Percentiles rank a stretch among this genome's conserved stretches.
These are phyloP conservation scores for Aplysina aerophoba DNA, from an alignment of 37 sponge, comb jelly and placozoan species.

Conservation along the genomic window DNA sequence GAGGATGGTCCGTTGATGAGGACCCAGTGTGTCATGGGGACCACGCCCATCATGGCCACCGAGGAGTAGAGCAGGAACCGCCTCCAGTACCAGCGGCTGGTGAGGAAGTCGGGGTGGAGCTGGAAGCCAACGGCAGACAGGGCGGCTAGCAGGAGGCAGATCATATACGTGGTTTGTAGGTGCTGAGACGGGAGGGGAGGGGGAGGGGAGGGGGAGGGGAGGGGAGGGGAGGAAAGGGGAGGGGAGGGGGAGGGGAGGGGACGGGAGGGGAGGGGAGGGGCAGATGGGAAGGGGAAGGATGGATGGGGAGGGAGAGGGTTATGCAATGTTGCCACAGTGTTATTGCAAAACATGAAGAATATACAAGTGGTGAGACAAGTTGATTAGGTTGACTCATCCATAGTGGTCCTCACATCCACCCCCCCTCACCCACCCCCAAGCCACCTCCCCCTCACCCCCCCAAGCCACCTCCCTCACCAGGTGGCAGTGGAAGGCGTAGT, in stretches of 20 bases:
- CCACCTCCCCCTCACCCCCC: too few species aligned
- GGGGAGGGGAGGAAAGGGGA: background rate
- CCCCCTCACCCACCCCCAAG: background rate
- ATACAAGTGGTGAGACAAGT: too few species aligned
- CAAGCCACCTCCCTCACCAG: constrained; percentile 38
- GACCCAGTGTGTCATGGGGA: constrained; percentile 85
- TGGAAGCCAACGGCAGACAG: constrained; percentile 12
- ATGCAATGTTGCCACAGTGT: too few species aligned
- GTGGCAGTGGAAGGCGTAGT: constrained; percentile 90
- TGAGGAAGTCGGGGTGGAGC: constrained; percentile 77
- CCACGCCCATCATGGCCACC: constrained; percentile 68
- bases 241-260: background rate
- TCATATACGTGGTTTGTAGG: constrained; percentile 69
- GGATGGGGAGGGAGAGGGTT: too few species aligned
- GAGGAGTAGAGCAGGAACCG: constrained; percentile 75
- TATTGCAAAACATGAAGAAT: too few species aligned
- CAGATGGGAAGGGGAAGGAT: too few species aligned
- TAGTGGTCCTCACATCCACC: too few species aligned
- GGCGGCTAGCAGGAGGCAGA: constrained; percentile 35
- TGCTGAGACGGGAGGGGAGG: too few species aligned
- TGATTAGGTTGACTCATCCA: too few species aligned
- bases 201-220: background rate
- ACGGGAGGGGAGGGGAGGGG: too few species aligned
- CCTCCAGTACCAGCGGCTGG: constrained; percentile 71
- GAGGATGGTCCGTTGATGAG: constrained; percentile 50